These are phyloP conservation scores for Drosophila nikananu DNA, from an alignment of 1,140 invertebrate species.

Conservation along the genomic window DNA sequence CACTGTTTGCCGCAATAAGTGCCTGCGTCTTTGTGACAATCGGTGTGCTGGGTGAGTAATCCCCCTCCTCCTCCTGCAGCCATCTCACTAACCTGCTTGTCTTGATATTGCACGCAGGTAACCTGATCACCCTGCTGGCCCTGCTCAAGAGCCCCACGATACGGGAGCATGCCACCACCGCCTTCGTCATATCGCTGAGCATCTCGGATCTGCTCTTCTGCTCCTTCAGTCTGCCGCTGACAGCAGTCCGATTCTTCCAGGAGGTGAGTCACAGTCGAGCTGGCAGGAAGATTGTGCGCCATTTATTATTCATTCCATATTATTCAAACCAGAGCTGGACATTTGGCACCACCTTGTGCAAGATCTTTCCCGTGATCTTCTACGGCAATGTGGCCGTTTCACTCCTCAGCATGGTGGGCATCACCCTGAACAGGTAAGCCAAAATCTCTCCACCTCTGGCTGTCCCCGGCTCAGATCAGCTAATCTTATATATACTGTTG, in stretches of 20 bases:
- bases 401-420: conserved; percentile 94
- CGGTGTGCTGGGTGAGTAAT: conserved; percentile 90
- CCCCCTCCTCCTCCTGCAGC: not conserved
- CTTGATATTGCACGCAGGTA: conserved; percentile 87
- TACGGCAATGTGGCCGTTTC: conserved; percentile 96
- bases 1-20: conserved; percentile 90
- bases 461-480: not conserved
- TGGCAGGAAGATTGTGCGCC: too few species aligned
- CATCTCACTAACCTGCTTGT: conserved; percentile 7
- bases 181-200: conserved; percentile 94
- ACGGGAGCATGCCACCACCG: conserved; percentile 93
- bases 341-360: conserved; percentile 91
- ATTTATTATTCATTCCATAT: too few species aligned
- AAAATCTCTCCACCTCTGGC: too few species aligned
- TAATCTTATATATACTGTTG: conserved; percentile 12
- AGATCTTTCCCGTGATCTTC: conserved; percentile 94
- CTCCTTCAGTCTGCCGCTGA: conserved; percentile 93
- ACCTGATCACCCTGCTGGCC: conserved; percentile 92
- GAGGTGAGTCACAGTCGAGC: conserved; percentile 86
- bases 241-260: conserved; percentile 92
- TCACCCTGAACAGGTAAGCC: conserved; percentile 93
- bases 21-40: conserved; percentile 92
- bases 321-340: conserved; percentile 88
- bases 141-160: conserved; percentile 91
- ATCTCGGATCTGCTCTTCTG: conserved; percentile 95